phyloP scores from a whole-genome alignment of 2,797 vertebrate species.

The Clarias laeviceps region DNA sequence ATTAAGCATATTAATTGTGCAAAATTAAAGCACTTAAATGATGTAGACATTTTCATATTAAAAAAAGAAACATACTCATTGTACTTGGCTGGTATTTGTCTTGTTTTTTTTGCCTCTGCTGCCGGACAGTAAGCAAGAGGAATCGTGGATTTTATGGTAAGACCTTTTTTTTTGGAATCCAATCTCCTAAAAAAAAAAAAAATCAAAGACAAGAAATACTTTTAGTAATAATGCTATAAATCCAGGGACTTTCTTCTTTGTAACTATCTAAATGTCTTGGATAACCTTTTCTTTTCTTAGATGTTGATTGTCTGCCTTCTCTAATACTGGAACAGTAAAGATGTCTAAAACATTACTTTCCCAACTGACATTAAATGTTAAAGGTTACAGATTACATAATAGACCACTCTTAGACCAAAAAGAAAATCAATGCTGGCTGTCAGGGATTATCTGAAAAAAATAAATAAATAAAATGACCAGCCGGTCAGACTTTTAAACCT shows the following conservation, averaged over 20 bases:
- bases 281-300: not conserved
- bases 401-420: not conserved
- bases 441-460: not conserved
- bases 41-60: not conserved
- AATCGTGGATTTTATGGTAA: slow-evolving; percentile 75
- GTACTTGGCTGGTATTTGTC: slow-evolving; percentile 55
- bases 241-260: not conserved
- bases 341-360: not conserved
- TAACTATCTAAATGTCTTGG: not conserved
- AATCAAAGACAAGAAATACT: not conserved
- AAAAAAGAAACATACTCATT: slow-evolving; percentile 20
- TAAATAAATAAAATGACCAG: not conserved
- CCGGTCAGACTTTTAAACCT: not conserved
- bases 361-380: not conserved
- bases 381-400: not conserved
- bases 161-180: slow-evolving; percentile 32
- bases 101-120: slow-evolving; percentile 64
- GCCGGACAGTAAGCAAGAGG: slow-evolving; percentile 76
- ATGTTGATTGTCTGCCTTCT: not conserved
- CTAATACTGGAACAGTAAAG: not conserved
- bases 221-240: not conserved
- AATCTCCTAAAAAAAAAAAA: not conserved
- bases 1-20: not conserved
- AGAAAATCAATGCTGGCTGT: not conserved
- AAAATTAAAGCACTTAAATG: not conserved